Evolutionary conservation across 2,888 invertebrate species (phyloP).

Genomic region (Alviniconcha strummeri): DNA sequence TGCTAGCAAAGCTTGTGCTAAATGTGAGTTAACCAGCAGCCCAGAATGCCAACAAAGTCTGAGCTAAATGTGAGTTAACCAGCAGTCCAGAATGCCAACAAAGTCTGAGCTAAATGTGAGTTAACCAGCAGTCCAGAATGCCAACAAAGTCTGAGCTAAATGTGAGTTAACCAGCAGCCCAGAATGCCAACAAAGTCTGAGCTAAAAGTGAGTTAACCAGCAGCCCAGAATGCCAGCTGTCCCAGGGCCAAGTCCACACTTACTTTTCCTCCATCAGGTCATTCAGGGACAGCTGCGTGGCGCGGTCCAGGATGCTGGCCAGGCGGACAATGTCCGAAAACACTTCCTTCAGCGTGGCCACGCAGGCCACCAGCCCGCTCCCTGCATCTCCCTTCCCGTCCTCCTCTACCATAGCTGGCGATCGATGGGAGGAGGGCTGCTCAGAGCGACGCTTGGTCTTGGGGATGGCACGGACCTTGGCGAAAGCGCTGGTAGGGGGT

Average conservation of each 20-base stretch:
- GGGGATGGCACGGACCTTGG: constrained; percentile 15
- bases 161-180: too few species aligned
- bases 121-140: too few species aligned
- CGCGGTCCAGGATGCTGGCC: constrained; percentile 51
- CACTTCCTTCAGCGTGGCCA: constrained; percentile 36
- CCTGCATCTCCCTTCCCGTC: neutral
- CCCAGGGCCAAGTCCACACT: constrained; percentile 30
- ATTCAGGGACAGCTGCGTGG: constrained; percentile 50
- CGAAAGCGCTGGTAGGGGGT: constrained; percentile 3
- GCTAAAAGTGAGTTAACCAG: too few species aligned
- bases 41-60: too few species aligned
- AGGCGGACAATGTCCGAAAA: constrained; percentile 46
- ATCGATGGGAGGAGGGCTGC: neutral
- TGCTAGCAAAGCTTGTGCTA: too few species aligned
- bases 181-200: too few species aligned
- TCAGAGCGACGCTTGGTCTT: neutral
- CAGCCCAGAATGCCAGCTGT: too few species aligned
- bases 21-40: too few species aligned
- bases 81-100: too few species aligned
- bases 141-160: too few species aligned
- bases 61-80: too few species aligned
- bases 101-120: too few species aligned
- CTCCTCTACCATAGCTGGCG: neutral
- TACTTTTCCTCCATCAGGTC: constrained; percentile 57
- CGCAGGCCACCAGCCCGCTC: neutral